Base-by-base conservation (phyloP, 1,140 invertebrate species). In the Drosophila bifasciata region DNA sequence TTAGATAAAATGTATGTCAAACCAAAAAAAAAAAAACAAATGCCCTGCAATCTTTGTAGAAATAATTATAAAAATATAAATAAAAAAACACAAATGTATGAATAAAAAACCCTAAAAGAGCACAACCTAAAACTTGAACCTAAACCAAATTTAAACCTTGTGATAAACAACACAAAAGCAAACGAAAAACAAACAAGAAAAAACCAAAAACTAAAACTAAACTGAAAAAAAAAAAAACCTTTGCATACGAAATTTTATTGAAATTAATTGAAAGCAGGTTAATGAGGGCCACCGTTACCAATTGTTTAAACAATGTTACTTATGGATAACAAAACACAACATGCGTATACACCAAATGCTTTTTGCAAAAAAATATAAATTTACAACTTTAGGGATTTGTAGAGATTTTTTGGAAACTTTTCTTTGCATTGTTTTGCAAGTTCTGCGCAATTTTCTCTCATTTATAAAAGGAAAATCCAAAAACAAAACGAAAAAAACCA, bases 1-100 rank as follows among this genome's bases (percentile, higher is more conserved):
- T 85, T 85, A 86, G 72, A 85, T 85, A 85, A 63, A 86, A 86
- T 86, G 84, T 86, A 85, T 57, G 68, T 59, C 63, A 46, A 60
- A 64, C 44, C 51, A 57, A 76, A 51, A 58, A 45, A 57, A 76
- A n/a, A n/a, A n/a, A 51, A 49, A 46, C n/a, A 4, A 68, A 64
- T 23, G 69, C 51, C 52, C 59, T 63, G 51, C 67, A 48, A 60
- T 32, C 25, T 56, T 73, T 76, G 68, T 61, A 44, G 52, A 59
- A 43, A 49, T 48, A 49, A 62, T 51, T 67, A 68, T 52, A 70
- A 72, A 74, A 51, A 50, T 43, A 43, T 75, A 61, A 70, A 63
- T 40, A 48, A 68, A 50, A 44, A n/a, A n/a, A n/a, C n/a, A n/a
- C n/a, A 68, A 50, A 58, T 23, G 15, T 50, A 13, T 25, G 13